phyloP scores from a whole-genome alignment of 2,797 vertebrate genomes.

The Calcarius lapponicus region DNA sequence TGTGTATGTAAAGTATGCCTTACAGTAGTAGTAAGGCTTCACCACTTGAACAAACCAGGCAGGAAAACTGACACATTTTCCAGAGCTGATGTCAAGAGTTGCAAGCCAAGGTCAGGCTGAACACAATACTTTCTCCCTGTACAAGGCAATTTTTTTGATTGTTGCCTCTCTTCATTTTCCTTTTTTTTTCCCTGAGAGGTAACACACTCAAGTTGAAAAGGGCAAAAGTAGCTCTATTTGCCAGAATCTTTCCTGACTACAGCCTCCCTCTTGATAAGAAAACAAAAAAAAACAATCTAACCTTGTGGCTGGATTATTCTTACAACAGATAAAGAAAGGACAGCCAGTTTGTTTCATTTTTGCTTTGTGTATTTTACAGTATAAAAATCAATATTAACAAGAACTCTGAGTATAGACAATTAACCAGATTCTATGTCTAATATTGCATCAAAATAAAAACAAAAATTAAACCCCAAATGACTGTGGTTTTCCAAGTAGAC shows the following conservation, averaged over 20 bases:
- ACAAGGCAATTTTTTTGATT: constrained; percentile 29
- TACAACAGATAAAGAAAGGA: background rate
- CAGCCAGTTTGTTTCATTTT: background rate
- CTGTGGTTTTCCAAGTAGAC: background rate
- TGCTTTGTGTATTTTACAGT: background rate
- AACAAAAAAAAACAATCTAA: background rate
- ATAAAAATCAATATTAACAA: background rate
- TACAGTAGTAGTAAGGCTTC: constrained; percentile 11
- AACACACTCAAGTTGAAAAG: background rate
- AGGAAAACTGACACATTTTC: constrained; percentile 48
- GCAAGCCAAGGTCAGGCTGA: constrained; percentile 43
- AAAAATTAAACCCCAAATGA: background rate
- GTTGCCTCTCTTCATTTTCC: background rate
- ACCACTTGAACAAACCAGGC: background rate
- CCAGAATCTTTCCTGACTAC: background rate
- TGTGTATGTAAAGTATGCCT: constrained; percentile 15
- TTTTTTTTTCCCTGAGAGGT: background rate
- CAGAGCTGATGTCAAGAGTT: constrained; percentile 52
- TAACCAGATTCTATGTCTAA: background rate
- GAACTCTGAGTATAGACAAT: background rate
- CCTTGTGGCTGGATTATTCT: background rate
- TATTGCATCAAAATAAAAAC: background rate
- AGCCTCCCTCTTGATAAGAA: background rate
- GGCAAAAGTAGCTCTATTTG: background rate
- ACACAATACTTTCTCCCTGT: constrained; percentile 37